Evolutionary conservation across 2,113 vertebrate genomes (phyloP), one percentile per base, ranked within the genome.

Genomic region (Dascyllus trimaculatus): DNA sequence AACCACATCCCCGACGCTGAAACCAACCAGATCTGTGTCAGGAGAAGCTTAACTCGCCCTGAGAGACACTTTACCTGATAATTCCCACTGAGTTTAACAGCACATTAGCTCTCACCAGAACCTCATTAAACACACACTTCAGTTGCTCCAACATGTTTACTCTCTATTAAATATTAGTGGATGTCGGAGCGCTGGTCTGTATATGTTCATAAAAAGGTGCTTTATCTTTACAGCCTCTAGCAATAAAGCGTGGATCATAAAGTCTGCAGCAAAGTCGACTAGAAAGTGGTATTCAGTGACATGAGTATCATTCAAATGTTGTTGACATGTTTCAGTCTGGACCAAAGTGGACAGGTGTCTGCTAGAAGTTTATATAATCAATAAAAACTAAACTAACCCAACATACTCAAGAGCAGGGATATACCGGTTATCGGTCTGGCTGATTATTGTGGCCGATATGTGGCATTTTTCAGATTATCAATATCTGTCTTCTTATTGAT

Each of bases 151-250:
- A 17, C 58, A 25, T 64, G 52, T 75, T 84, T 81, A 60, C 22
- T 25, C 62, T 53, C 29, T 52, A 61, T 80, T 25, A 68, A 66
- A 79, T 38, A 71, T 88, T 62, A 63, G n/a, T 10, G 38, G 40
- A 52, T 61, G 13, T 51, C 21, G 51, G 15, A 11, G 13, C 5
- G 5, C 32, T 51, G 22, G 19, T 63, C 22, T 65, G 29, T 58
- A 14, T 24, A 21, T 35, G 52, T 70, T 74, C 29, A 69, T 80
- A 11, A 78, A 66, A 46, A 71, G 10, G 35, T 22, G 19, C 11
- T 49, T 82, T 86, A 84, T 85, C 77, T 91, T 89, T 83, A 85
- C 54, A 81, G 70, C 68, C 14, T 32, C 25, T 38, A 45, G 14
- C 45, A 81, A 77, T 84, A 80, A 85, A 85, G 38, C 3, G 1